These are phyloP conservation scores for Sciurus vulgaris DNA, from an alignment of 2,797 vertebrate species.

Conservation along the genomic window DNA sequence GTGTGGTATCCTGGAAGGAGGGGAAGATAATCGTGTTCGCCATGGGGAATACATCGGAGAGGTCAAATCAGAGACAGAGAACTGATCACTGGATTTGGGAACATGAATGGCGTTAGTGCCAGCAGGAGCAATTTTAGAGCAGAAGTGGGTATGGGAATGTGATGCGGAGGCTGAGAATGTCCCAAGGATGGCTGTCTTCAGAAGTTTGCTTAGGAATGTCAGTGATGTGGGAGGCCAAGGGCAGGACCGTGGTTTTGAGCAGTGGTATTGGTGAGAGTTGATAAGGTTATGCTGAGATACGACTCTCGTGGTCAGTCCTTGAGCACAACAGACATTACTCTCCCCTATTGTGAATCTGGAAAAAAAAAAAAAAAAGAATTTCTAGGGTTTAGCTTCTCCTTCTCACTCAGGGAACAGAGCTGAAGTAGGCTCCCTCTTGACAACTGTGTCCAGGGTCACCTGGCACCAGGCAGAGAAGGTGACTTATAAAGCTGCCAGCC, in stretches of 20 bases:
- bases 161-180: background rate
- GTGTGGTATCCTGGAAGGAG: background rate
- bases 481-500: background rate
- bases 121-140: background rate
- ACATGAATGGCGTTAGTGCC: background rate
- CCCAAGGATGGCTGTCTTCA: too few relatives aligned
- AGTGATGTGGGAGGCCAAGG: background rate
- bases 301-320: background rate
- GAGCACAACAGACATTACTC: background rate
- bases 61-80: background rate
- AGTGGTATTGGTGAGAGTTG: background rate
- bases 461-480: background rate
- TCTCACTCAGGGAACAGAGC: background rate
- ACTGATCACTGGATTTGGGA: background rate
- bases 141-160: background rate
- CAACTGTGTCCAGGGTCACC: background rate
- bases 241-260: background rate
- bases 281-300: background rate
- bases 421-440: background rate
- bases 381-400: background rate
- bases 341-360: background rate
- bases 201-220: background rate
- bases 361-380: background rate
- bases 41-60: background rate
- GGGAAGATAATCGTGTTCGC: background rate